Evolutionary conservation across 1,140 invertebrate species (phyloP).

Genomic region (Andrena cerasifolii): DNA sequence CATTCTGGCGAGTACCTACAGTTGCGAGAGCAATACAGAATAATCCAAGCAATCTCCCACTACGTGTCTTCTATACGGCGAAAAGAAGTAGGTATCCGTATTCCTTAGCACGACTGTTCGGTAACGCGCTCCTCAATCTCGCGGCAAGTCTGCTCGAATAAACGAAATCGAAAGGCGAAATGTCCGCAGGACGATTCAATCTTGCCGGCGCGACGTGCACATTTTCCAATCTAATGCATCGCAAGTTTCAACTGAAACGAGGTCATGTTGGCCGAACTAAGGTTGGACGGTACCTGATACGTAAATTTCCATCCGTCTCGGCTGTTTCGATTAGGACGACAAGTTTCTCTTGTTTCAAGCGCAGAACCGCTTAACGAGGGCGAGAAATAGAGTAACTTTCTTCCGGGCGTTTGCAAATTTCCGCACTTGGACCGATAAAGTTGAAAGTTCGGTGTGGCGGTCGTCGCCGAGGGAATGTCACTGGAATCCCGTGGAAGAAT

Average conservation of each 20-base stretch:
- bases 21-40: too few species aligned
- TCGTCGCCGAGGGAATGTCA: too few species aligned
- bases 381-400: too few species aligned
- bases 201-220: constrained; percentile 9
- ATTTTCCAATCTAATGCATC: constrained; percentile 29
- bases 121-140: constrained; percentile 11
- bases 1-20: too few species aligned
- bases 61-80: too few species aligned
- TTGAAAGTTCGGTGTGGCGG: too few species aligned
- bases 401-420: too few species aligned
- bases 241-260: constrained; percentile 5
- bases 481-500: too few species aligned
- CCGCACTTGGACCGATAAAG: too few species aligned
- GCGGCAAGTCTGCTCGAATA: constrained; percentile 12
- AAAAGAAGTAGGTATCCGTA: not conserved
- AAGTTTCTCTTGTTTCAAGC: not conserved
- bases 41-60: too few species aligned
- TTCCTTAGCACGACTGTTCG: not conserved
- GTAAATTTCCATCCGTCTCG: constrained; percentile 11
- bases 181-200: constrained; percentile 36
- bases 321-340: not conserved
- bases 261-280: not conserved
- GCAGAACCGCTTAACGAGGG: not conserved
- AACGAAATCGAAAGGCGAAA: constrained; percentile 41
- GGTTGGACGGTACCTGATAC: not conserved